These are phyloP conservation scores for Hippolais icterina DNA, from an alignment of 2,113 vertebrate genomes.

Conservation along the genomic window DNA sequence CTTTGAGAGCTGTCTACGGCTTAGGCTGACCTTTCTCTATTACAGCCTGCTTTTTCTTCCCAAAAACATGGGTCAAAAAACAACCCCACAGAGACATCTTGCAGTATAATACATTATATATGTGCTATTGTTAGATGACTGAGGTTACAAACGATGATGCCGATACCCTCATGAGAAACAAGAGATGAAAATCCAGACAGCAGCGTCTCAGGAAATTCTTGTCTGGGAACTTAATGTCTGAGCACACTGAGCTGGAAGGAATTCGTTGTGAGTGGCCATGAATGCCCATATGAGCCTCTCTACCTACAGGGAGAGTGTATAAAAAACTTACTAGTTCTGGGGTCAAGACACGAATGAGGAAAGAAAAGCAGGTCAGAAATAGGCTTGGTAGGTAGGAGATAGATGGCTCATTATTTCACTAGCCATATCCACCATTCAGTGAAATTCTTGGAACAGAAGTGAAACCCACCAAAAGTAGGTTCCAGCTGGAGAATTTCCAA, in stretches of 20 bases:
- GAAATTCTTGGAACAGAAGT: not conserved
- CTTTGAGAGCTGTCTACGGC: not conserved
- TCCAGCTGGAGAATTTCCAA: not conserved
- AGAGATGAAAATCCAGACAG: not conserved
- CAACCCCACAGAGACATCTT: not conserved
- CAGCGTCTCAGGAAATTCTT: not conserved
- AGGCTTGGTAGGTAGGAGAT: not conserved
- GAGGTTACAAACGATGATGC: not conserved
- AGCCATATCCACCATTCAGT: not conserved
- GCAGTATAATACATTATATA: not conserved
- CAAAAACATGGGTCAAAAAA: not conserved
- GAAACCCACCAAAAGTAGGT: not conserved
- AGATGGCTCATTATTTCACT: not conserved
- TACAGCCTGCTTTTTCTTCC: not conserved
- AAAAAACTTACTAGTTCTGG: not conserved
- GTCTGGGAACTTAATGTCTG: not conserved
- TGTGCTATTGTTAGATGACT: not conserved
- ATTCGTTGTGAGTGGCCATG: not conserved
- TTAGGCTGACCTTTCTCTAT: not conserved
- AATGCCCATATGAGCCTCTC: not conserved
- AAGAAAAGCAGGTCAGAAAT: not conserved
- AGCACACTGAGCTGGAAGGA: slow-evolving; percentile 9
- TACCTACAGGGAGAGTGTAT: not conserved
- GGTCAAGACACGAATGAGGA: not conserved
- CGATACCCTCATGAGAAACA: not conserved